Conservation (phyloP, 1,140 invertebrate genomes). For the Vanessa atalanta region DNA sequence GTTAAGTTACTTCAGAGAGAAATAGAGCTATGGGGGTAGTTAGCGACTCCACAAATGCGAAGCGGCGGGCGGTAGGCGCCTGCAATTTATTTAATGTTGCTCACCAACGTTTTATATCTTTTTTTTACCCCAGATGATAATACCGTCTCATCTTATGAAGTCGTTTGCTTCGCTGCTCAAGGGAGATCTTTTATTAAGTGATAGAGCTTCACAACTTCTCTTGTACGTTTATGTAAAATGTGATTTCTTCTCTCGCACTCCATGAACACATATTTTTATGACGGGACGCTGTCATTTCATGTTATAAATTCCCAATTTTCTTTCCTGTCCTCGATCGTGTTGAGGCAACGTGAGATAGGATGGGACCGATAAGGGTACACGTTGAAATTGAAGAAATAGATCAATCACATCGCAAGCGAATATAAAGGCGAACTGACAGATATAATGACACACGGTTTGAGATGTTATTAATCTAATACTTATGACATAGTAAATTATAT, state of each 20-base stretch:
- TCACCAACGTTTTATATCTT: slow-evolving; percentile 64
- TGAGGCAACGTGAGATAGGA: slow-evolving; percentile 25
- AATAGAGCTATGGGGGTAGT: slow-evolving; percentile 20
- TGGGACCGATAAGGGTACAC: slow-evolving; percentile 34
- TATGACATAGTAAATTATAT: background rate
- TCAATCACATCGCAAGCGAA: slow-evolving; percentile 34
- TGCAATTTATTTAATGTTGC: slow-evolving; percentile 73
- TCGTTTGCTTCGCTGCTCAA: slow-evolving; percentile 66
- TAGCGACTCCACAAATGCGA: slow-evolving; percentile 23
- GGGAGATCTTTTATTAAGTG: slow-evolving; percentile 75
- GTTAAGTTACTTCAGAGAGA: slow-evolving; percentile 7
- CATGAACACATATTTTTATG: slow-evolving; percentile 36
- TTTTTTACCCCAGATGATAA: slow-evolving; percentile 66
- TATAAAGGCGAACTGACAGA: slow-evolving; percentile 33
- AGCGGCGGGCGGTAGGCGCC: slow-evolving; percentile 49
- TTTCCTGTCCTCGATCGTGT: slow-evolving; percentile 23
- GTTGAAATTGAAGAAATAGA: slow-evolving; percentile 42
- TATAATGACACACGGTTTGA: slow-evolving; percentile 29
- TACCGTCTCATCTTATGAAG: slow-evolving; percentile 72
- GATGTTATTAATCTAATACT: slow-evolving; percentile 3
- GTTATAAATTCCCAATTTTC: slow-evolving; percentile 31
- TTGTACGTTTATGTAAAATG: slow-evolving; percentile 25
- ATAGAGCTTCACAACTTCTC: slow-evolving; percentile 60
- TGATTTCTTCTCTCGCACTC: slow-evolving; percentile 24
- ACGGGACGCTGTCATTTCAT: slow-evolving; percentile 24